Percentiles rank a stretch among this genome's conserved stretches.
phyloP scores from a whole-genome alignment of 2,113 vertebrate genomes.

The Cebidichthys violaceus region DNA sequence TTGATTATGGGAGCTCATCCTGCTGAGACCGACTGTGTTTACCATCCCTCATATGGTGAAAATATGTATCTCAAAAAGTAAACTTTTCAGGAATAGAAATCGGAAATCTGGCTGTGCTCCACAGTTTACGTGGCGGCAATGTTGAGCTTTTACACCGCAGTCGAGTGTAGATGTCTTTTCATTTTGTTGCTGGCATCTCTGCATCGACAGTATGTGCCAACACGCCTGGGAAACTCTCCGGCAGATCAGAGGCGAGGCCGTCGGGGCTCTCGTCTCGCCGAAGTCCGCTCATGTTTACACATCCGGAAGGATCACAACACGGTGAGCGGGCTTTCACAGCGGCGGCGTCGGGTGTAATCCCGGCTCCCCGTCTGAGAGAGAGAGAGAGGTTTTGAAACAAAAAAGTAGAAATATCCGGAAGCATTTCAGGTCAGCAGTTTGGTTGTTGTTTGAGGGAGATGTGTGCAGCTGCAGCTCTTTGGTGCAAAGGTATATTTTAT shows the following conservation, averaged over 20 bases:
- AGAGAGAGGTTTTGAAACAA: neutral
- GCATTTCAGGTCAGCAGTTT: constrained; percentile 32
- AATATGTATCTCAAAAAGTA: neutral
- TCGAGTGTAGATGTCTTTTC: neutral
- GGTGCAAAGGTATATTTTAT: neutral
- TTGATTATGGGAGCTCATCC: constrained; percentile 52
- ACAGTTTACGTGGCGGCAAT: neutral
- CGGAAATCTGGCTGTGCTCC: neutral
- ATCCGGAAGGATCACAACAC: neutral
- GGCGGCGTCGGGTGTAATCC: no score
- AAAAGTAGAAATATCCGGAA: constrained; percentile 18
- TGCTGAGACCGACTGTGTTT: constrained; percentile 29
- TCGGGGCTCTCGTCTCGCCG: neutral
- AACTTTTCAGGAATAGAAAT: constrained; percentile 13
- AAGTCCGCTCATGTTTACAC: constrained; percentile 41
- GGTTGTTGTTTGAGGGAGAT: neutral
- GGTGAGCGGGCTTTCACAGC: no score
- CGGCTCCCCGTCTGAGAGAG: constrained; percentile 8
- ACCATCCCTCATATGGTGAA: constrained; percentile 9
- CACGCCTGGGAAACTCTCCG: constrained; percentile 1
- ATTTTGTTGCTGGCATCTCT: constrained; percentile 12
- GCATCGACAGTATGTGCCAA: neutral
- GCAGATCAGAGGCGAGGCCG: constrained; percentile 4
- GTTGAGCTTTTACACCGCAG: neutral
- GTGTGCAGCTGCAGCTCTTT: neutral